phyloP scores from a whole-genome alignment of 2,113 vertebrate genomes.

The Cranoglanis bouderius region DNA sequence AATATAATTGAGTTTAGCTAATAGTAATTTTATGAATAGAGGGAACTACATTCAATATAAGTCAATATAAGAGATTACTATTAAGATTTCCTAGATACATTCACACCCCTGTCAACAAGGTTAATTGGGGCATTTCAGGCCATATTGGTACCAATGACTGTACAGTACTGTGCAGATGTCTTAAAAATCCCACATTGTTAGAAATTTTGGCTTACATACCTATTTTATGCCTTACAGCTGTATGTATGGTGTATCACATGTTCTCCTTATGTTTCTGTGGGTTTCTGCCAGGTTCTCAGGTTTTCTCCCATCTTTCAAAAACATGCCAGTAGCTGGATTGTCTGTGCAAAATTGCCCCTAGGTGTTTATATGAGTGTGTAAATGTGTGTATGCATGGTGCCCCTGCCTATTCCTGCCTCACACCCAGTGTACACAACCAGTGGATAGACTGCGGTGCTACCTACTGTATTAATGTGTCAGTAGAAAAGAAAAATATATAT shows the following conservation, averaged over 20 bases:
- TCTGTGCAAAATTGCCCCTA: neutral
- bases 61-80: neutral
- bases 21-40: neutral
- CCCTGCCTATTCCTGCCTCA: neutral
- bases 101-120: neutral
- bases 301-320: neutral
- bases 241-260: neutral
- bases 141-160: neutral
- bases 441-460: no score
- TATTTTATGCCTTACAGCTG: neutral
- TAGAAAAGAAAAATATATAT: neutral
- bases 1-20: neutral
- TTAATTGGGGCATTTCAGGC: neutral
- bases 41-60: neutral
- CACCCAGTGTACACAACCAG: neutral
- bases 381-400: neutral
- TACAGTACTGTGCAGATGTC: neutral
- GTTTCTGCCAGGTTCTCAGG: neutral
- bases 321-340: neutral
- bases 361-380: neutral
- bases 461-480: neutral
- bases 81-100: neutral
- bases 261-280: neutral
- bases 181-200: neutral
- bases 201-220: neutral